These are phyloP conservation scores for Arnoldichthys spilopterus DNA, from an alignment of 2,797 vertebrate species.

Conservation along the genomic window DNA sequence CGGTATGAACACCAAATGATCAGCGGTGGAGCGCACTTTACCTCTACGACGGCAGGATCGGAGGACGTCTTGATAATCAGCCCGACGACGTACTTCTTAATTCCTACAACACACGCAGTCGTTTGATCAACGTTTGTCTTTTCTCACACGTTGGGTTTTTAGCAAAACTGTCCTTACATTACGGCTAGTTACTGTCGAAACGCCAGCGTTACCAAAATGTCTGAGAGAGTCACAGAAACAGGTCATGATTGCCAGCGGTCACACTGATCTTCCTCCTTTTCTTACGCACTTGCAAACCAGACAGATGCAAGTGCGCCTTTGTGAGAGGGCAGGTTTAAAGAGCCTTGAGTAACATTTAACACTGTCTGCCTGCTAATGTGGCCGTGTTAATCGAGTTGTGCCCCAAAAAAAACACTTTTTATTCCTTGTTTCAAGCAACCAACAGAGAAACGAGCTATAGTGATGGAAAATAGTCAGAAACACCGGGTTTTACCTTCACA, in stretches of 20 bases:
- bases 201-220: background rate
- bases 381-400: too few species aligned
- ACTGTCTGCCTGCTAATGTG: too few species aligned
- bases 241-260: constrained; percentile 7
- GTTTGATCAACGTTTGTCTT: too few species aligned
- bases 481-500: constrained; percentile 87
- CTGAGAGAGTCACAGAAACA: background rate
- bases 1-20: background rate
- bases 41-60: constrained; percentile 92
- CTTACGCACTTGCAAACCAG: background rate
- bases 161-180: background rate
- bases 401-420: too few species aligned
- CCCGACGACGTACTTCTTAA: constrained; percentile 97
- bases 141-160: too few species aligned
- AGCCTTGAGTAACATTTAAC: too few species aligned
- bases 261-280: constrained; percentile 2
- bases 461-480: too few species aligned
- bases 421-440: background rate
- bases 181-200: background rate
- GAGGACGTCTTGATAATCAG: constrained; percentile 98
- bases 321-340: background rate
- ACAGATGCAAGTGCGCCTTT: background rate
- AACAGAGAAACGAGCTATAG: background rate
- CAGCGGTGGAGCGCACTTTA: constrained; percentile 55
- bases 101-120: constrained; percentile 76